These are phyloP conservation scores for Alviniconcha strummeri DNA, from an alignment of 2,888 invertebrate species.

Conservation along the genomic window DNA sequence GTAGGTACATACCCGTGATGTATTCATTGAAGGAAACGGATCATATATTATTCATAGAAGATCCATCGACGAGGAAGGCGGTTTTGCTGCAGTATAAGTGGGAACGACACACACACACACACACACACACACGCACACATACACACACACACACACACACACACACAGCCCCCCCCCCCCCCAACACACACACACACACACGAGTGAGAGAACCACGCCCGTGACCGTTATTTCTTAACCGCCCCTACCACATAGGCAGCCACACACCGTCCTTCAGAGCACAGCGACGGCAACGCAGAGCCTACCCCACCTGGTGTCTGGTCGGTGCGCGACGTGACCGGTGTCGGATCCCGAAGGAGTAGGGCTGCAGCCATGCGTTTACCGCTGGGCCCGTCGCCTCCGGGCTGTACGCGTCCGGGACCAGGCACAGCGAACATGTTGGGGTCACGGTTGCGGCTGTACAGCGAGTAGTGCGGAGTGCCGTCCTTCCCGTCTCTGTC, in stretches of 20 bases:
- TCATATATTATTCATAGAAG: too few species aligned
- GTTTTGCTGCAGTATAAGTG: too few species aligned
- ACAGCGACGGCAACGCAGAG: too few species aligned
- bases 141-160: too few species aligned
- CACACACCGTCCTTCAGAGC: background rate
- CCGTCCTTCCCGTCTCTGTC: slow-evolving; percentile 66
- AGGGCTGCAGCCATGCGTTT: slow-evolving; percentile 60
- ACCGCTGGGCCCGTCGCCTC: slow-evolving; percentile 59
- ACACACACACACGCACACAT: too few species aligned
- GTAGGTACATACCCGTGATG: too few species aligned
- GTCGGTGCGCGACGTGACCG: slow-evolving; percentile 64
- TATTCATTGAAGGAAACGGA: too few species aligned
- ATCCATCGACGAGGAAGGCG: too few species aligned
- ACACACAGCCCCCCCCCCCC: background rate
- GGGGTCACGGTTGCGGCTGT: slow-evolving; percentile 60
- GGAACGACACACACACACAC: too few species aligned
- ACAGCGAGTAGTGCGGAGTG: slow-evolving; percentile 70
- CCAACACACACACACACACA: background rate
- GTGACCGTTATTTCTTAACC: too few species aligned
- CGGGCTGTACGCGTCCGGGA: slow-evolving; percentile 71
- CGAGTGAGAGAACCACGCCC: too few species aligned
- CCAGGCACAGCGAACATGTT: slow-evolving; percentile 66
- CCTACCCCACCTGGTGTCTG: slow-evolving; percentile 66
- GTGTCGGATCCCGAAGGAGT: slow-evolving; percentile 70
- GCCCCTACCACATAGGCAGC: background rate